phyloP scores from a whole-genome alignment of 2,113 vertebrate species.

The Prochilodus magdalenae region DNA sequence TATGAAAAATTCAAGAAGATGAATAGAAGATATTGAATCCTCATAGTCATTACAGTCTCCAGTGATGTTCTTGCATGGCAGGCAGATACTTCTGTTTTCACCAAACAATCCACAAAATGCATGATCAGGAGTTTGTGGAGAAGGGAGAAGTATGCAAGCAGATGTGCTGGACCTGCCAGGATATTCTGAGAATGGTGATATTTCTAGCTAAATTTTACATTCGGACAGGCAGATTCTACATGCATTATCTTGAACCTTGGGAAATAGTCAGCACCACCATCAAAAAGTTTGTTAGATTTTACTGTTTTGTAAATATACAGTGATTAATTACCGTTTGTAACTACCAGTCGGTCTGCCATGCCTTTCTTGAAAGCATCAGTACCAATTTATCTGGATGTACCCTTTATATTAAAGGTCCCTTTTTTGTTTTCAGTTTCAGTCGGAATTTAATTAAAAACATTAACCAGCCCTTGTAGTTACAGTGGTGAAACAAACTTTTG shows the following conservation, averaged over 20 bases:
- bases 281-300: not conserved
- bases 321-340: not conserved
- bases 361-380: not conserved
- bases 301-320: slow-evolving; percentile 14
- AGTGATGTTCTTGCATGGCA: not conserved
- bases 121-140: no score
- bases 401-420: not conserved
- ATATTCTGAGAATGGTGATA: not conserved
- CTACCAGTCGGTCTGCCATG: not conserved
- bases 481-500: no score
- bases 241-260: not conserved
- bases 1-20: slow-evolving; percentile 99
- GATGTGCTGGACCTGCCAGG: not conserved
- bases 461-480: no score
- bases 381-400: not conserved
- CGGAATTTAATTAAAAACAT: no score
- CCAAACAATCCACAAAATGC: not conserved
- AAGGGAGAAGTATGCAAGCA: not conserved
- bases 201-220: not conserved
- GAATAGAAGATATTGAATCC: slow-evolving; percentile 90
- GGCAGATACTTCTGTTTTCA: not conserved
- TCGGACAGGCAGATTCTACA: not conserved
- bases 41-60: not conserved
- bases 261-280: not conserved
- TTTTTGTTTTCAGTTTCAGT: not conserved